Evolutionary conservation across 1,140 invertebrate species (phyloP).

Genomic region (Oncopodura yosiiana): DNA sequence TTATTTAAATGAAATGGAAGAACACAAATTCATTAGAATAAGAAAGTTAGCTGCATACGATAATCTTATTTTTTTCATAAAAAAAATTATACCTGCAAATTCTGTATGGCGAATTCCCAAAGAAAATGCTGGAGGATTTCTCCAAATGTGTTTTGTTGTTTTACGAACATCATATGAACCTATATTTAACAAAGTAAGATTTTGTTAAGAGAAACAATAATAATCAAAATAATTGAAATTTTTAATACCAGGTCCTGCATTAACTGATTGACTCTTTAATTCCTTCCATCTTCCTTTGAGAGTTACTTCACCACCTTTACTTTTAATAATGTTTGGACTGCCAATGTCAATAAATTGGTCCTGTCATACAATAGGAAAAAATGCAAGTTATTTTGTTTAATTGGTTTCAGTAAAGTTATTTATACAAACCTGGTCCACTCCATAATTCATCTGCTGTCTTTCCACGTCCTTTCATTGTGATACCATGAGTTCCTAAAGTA

Average conservation of each 20-base stretch:
- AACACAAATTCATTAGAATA: no score
- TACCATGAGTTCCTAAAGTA: conserved; percentile 11
- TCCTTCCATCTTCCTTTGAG: conserved; percentile 25
- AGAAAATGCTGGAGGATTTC: conserved; percentile 22
- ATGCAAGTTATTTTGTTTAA: no score
- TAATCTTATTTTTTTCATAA: no score
- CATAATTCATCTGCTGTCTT: neutral
- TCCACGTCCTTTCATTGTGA: conserved; percentile 15
- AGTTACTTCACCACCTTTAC: conserved; percentile 18
- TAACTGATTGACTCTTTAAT: conserved; percentile 17
- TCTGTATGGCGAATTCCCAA: conserved; percentile 29
- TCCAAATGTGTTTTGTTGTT: conserved; percentile 1
- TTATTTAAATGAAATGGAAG: no score
- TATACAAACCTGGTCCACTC: conserved; percentile 4
- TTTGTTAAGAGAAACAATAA: no score
- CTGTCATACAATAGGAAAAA: no score
- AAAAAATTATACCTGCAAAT: conserved; percentile 29
- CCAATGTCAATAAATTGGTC: conserved; percentile 28
- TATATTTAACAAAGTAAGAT: no score
- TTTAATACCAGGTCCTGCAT: conserved; percentile 29
- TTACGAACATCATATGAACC: conserved; percentile 20
- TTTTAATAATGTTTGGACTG: conserved; percentile 23
- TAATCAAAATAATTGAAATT: no score
- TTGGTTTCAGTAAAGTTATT: no score
- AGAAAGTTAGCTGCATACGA: no score